phyloP scores from a whole-genome alignment of 2,113 vertebrate species.

The Solea senegalensis region DNA sequence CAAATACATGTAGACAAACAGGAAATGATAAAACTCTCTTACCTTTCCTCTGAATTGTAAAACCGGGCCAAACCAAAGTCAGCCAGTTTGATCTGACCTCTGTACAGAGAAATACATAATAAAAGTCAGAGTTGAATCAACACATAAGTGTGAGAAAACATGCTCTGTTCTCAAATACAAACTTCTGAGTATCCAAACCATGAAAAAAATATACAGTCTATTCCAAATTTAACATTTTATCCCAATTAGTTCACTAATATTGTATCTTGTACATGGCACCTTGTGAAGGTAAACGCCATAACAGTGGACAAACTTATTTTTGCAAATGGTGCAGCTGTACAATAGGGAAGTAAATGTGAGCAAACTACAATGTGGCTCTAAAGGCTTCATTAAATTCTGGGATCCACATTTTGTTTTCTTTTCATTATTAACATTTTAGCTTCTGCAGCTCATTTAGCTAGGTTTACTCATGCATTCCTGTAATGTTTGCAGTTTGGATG shows the following conservation, averaged over 20 bases:
- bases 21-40: constrained; percentile 45
- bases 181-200: too few relatives aligned
- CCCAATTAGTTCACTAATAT: background rate
- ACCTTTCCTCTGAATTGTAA: constrained; percentile 99
- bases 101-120: constrained; percentile 69
- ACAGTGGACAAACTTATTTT: background rate
- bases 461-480: background rate
- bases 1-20: background rate
- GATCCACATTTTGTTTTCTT: background rate
- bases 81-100: constrained; percentile 96
- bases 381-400: constrained; percentile 8
- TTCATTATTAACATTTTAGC: background rate
- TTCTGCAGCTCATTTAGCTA: background rate
- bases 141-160: too few relatives aligned
- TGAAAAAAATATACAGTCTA: too few relatives aligned
- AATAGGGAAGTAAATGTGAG: background rate
- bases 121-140: background rate
- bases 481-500: constrained; percentile 13
- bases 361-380: constrained; percentile 1
- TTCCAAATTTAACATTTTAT: background rate
- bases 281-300: background rate
- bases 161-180: too few relatives aligned
- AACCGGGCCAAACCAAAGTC: constrained; percentile 97
- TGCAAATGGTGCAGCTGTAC: background rate
- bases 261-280: background rate